Evolutionary conservation across 2,113 vertebrate genomes (phyloP).

Genomic region (Rhea americana): DNA sequence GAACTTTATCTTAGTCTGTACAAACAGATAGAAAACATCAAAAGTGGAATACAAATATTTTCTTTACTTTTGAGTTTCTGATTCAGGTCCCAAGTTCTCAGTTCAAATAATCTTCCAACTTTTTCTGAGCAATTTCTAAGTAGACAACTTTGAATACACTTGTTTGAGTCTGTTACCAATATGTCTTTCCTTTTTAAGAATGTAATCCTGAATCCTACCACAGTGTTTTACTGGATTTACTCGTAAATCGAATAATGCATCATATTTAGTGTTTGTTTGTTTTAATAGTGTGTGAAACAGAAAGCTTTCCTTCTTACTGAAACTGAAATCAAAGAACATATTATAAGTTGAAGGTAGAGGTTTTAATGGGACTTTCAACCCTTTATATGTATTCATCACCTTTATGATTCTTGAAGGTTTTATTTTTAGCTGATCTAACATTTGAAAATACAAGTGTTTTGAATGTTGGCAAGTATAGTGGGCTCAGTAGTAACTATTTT

Average conservation of each 20-base stretch:
- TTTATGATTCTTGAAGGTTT: neutral
- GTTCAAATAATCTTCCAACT: neutral
- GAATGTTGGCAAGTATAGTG: neutral
- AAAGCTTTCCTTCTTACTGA: neutral
- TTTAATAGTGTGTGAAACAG: neutral
- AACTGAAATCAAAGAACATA: neutral
- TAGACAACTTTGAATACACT: neutral
- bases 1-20: constrained; percentile 20
- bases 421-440: neutral
- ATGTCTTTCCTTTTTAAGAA: neutral
- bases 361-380: neutral
- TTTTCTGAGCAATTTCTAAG: neutral
- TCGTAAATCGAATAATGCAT: neutral
- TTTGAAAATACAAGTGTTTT: neutral
- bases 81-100: neutral
- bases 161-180: neutral
- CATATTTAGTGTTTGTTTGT: neutral
- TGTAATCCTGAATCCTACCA: neutral
- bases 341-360: neutral
- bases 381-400: neutral
- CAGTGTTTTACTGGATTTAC: neutral
- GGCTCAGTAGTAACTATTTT: no score
- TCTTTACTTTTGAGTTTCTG: neutral
- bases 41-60: constrained; percentile 5
- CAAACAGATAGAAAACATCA: neutral